A percentile compares a stretch with the other conserved stretches of the same genome.
Conservation (phyloP, 2,888 invertebrate genomes). For the Metellina segmentata region DNA sequence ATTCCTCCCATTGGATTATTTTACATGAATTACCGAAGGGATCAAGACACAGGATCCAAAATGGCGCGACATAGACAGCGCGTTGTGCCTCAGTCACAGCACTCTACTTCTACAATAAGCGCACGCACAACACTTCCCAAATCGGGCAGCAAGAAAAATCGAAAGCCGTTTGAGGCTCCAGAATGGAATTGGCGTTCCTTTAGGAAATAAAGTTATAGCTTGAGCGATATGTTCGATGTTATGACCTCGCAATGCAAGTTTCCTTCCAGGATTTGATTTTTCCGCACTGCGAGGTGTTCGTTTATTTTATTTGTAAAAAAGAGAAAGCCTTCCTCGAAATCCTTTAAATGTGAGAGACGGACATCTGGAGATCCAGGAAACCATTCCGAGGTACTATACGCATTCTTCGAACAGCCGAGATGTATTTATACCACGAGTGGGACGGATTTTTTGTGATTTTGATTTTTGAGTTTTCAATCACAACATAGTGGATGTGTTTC, state of each 20-base stretch:
- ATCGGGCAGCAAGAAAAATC: neutral
- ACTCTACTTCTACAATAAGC: neutral
- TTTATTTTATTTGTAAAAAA: neutral
- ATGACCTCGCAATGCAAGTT: neutral
- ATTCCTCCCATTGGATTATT: too few relatives aligned
- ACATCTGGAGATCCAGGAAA: neutral
- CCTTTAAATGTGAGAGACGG: neutral
- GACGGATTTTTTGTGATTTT: neutral
- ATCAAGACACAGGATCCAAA: too few relatives aligned
- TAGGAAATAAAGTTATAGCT: neutral
- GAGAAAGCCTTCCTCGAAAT: neutral
- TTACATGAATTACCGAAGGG: too few relatives aligned
- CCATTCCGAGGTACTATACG: neutral
- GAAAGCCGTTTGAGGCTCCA: neutral
- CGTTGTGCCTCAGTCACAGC: too few relatives aligned
- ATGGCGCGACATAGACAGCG: too few relatives aligned
- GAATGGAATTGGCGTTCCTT: neutral
- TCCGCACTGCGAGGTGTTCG: neutral
- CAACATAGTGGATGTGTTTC: neutral
- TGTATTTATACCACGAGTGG: neutral
- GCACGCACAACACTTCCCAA: neutral
- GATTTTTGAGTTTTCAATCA: neutral
- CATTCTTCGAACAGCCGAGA: neutral
- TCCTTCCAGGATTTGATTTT: neutral
- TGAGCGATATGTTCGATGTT: neutral